phyloP scores from a whole-genome alignment of 1,140 invertebrate species.

The Aphaenogaster rudis region DNA sequence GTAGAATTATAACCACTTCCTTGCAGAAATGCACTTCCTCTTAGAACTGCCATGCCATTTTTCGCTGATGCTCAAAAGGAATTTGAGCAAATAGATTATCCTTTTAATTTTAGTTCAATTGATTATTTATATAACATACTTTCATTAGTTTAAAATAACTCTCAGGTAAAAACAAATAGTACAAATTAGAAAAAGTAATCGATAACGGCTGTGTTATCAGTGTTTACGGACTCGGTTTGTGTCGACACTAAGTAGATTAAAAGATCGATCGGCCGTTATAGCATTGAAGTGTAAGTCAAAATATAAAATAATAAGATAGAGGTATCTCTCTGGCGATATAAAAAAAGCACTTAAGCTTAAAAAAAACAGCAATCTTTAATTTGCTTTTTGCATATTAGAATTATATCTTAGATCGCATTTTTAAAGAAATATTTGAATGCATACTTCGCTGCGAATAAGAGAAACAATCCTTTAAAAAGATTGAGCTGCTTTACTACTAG shows the following conservation, averaged over 20 bases:
- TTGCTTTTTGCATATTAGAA: not conserved
- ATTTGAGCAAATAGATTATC: not conserved
- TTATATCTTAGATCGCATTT: not conserved
- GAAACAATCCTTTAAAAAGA: not conserved
- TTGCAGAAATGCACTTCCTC: not conserved
- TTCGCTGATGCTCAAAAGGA: not conserved
- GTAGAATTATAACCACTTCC: not conserved
- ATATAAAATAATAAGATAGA: not conserved
- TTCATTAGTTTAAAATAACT: constrained; percentile 1
- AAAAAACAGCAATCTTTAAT: not conserved
- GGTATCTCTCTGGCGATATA: not conserved
- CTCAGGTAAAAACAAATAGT: not conserved
- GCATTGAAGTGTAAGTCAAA: not conserved
- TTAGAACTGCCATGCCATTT: not conserved
- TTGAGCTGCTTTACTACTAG: not conserved
- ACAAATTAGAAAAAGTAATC: not conserved
- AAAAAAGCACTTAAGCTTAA: not conserved
- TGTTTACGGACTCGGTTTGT: not conserved
- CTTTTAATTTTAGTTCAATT: not conserved
- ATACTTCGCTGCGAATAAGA: not conserved
- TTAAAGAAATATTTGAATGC: not conserved
- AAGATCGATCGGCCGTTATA: constrained; percentile 5
- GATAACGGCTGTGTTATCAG: not conserved
- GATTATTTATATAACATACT: not conserved
- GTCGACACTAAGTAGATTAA: constrained; percentile 6